Evolutionary conservation across 2,113 vertebrate genomes (phyloP).

Genomic region (Aldabrachelys gigantea): DNA sequence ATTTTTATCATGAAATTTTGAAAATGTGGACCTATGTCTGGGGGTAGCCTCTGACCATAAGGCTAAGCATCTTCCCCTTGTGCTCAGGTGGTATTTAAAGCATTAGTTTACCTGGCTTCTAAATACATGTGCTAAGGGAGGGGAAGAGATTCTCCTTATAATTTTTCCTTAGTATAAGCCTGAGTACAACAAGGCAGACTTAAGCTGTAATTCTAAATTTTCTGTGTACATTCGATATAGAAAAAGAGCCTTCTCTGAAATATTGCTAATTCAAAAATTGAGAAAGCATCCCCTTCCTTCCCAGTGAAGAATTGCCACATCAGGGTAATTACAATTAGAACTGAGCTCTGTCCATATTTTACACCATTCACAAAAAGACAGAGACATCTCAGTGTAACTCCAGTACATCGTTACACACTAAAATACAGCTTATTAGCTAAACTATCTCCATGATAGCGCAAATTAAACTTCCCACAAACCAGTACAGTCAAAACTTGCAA

Average conservation of each 20-base stretch:
- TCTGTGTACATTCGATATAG: background rate
- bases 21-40: background rate
- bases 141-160: background rate
- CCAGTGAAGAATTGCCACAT: background rate
- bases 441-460: background rate
- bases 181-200: background rate
- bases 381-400: background rate
- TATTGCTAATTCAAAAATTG: fast-evolving
- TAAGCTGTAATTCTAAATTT: background rate
- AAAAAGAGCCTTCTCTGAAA: background rate
- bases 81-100: background rate
- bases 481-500: background rate
- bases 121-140: background rate
- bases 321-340: background rate
- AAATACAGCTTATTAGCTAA: background rate
- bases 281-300: background rate
- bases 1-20: background rate
- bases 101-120: background rate
- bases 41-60: background rate
- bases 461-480: background rate
- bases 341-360: background rate
- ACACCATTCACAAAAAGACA: fast-evolving
- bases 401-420: background rate
- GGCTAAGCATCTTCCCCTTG: background rate
- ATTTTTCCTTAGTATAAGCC: background rate